phyloP scores from a whole-genome alignment of 2,113 vertebrate species.

The Pyxicephalus adspersus region DNA sequence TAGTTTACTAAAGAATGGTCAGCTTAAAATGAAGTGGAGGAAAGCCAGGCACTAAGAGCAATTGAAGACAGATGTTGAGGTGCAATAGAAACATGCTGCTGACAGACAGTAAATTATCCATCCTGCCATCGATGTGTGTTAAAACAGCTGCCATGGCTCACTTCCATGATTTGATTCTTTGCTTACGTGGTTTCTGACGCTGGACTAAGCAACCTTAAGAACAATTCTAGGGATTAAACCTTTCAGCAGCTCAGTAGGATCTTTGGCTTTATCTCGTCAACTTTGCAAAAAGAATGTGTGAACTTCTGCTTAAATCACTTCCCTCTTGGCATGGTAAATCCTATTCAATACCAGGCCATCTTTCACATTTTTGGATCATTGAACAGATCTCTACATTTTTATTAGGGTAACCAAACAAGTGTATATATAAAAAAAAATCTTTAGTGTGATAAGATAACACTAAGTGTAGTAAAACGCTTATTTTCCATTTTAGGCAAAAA shows the following conservation, averaged over 20 bases:
- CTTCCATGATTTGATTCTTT: slow-evolving; percentile 2
- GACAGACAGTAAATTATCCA: slow-evolving; percentile 48
- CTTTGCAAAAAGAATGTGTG: too few species aligned
- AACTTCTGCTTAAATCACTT: too few species aligned
- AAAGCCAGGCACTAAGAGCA: slow-evolving; percentile 34
- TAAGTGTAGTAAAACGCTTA: too few species aligned
- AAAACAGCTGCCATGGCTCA: slow-evolving; percentile 17
- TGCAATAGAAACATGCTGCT: slow-evolving; percentile 25
- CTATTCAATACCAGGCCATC: too few species aligned
- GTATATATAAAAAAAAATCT: too few species aligned
- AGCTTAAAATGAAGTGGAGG: slow-evolving; percentile 7
- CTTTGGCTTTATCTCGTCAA: not conserved
- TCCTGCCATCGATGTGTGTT: not conserved
- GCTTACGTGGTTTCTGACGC: slow-evolving; percentile 30
- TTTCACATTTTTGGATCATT: too few species aligned
- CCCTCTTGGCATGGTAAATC: too few species aligned
- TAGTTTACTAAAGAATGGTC: not conserved
- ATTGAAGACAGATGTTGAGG: slow-evolving; percentile 38
- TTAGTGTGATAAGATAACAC: too few species aligned
- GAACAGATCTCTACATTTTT: too few species aligned
- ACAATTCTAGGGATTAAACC: not conserved
- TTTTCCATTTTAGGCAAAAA: too few species aligned
- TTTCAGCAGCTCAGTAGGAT: not conserved
- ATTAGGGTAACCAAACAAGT: too few species aligned
- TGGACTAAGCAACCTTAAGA: not conserved